Percentiles rank a stretch among this genome's conserved stretches.
phyloP scores from a whole-genome alignment of 1,140 invertebrate genomes.

The Cyrtorhinus lividipennis region DNA sequence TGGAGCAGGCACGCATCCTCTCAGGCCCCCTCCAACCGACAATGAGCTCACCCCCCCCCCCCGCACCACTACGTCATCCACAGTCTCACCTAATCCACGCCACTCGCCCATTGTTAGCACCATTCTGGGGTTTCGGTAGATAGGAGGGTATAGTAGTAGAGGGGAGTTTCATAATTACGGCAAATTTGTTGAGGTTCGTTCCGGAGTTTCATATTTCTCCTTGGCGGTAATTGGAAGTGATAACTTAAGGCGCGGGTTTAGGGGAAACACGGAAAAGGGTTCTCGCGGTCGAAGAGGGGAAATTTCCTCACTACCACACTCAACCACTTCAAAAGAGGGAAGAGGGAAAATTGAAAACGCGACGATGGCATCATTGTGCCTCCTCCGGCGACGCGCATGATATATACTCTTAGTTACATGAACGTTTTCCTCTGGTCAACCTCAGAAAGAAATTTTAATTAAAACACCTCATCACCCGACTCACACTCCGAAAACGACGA shows the following conservation, averaged over 20 bases:
- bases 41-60: too few species aligned
- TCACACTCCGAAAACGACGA: neutral
- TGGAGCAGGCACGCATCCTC: neutral
- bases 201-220: slow-evolving; percentile 4
- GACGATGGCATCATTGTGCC: neutral
- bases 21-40: too few species aligned
- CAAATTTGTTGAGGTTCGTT: slow-evolving; percentile 5
- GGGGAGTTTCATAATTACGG: slow-evolving; percentile 1
- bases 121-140: neutral
- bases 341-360: too few species aligned
- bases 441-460: neutral
- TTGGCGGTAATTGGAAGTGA: neutral
- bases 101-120: neutral
- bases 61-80: too few species aligned
- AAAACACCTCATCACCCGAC: neutral
- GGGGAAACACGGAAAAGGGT: too few species aligned
- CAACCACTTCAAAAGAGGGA: too few species aligned
- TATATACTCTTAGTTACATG: neutral
- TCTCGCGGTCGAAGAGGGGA: too few species aligned
- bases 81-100: neutral
- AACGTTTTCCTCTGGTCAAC: neutral
- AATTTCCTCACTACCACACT: too few species aligned
- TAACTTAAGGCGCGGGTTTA: slow-evolving; percentile 2
- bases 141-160: too few species aligned
- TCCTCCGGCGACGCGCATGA: neutral